Evolutionary conservation across 2,797 vertebrate species (phyloP), one percentile per base, ranked within the genome.

Genomic region (Enteromius treurensis): DNA sequence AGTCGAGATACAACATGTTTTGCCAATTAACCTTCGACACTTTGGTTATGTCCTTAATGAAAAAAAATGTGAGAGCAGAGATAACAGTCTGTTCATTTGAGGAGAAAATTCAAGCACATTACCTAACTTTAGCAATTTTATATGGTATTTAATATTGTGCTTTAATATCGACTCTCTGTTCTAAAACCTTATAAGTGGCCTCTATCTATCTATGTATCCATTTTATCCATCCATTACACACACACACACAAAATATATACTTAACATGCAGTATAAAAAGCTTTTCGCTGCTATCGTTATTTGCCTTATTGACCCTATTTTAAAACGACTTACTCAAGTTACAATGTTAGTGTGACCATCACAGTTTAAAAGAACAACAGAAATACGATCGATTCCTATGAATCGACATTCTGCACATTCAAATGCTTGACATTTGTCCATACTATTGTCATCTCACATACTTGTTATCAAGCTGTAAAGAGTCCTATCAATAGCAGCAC

Each of bases 11-110:
- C 21, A 10, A 81, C 75, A 85, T 60, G 74, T 60, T 69, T 58
- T 51, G 45, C 40, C 76, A 82, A 86, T 86, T 55, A 82, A 74
- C 68, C 76, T 86, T 77, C 10, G 26, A 47, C 68, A 79, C 49
- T 74, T 82, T 60, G 40, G 15, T 82, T 58, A 17, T 34, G 70
- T 75, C 29, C 80, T 64, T 75, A 80, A 69, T 34, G 58, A 1
- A 29, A 65, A 79, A 47, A 51, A 79, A 79, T 67, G 53, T 60
- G 53, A 37, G 5, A 15, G 19, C 10, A 34, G 5, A 11, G 11
- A 76, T 58, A 76, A 76, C 21, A 40, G 51, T 76, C 51, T 40
- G 51, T 75, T 75, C 21, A 58, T 75, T 0, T 58, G 21, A 58
- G 21, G 1, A 75, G 51, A 76, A 76, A 76, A 76, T 10, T 40